Evolutionary conservation across 2,113 vertebrate genomes (phyloP).

Genomic region (Aramus guarauna): DNA sequence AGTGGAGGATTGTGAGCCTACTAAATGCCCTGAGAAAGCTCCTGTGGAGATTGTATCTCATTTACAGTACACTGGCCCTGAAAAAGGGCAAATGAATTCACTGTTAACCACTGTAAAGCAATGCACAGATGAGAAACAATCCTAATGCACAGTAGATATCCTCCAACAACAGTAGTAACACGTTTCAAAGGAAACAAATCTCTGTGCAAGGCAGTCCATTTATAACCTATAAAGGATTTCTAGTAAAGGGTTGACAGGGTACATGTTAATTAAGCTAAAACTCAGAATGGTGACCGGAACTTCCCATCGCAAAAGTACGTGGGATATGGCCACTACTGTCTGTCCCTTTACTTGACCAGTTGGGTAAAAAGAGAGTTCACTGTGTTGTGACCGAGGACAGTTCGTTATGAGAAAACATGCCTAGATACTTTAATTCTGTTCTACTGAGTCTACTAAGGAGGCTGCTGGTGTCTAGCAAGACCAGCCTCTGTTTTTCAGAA

Average conservation of each 20-base stretch:
- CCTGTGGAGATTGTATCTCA: background rate
- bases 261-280: background rate
- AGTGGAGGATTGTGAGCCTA: background rate
- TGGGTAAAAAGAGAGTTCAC: background rate
- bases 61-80: background rate
- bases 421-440: background rate
- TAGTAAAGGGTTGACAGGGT: background rate
- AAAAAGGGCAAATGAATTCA: background rate
- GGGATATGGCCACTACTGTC: background rate
- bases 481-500: background rate
- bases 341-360: background rate
- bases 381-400: background rate
- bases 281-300: background rate
- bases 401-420: background rate
- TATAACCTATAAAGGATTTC: background rate
- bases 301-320: background rate
- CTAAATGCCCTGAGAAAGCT: background rate
- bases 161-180: background rate
- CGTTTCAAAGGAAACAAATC: background rate
- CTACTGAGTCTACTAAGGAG: background rate
- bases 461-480: background rate
- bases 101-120: background rate
- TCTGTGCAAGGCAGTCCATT: background rate
- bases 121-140: background rate
- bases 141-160: background rate